phyloP scores from a whole-genome alignment of 2,797 vertebrate species.

The Argentina silus region DNA sequence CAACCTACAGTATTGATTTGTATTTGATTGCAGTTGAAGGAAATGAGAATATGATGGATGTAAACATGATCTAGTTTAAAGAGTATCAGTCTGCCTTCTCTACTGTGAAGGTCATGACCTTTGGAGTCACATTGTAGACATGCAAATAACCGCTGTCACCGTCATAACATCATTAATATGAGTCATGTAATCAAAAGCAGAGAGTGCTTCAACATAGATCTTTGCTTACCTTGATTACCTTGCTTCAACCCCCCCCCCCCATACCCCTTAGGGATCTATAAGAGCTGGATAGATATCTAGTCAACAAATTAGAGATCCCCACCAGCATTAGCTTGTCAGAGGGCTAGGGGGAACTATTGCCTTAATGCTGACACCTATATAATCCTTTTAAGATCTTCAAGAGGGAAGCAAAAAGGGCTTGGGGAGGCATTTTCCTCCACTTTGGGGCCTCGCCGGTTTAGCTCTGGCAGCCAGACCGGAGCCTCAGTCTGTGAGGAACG shows the following conservation, averaged over 20 bases:
- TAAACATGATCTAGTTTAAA: not conserved
- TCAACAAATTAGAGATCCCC: conserved; percentile 68
- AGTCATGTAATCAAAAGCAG: conserved; percentile 28
- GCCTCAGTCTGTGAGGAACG: not conserved
- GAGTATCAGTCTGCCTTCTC: not conserved
- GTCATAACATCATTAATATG: conserved; percentile 27
- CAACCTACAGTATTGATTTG: conserved; percentile 49
- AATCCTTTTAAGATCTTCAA: conserved; percentile 38
- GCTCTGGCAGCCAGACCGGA: not conserved
- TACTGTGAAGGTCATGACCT: too few species aligned
- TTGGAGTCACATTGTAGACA: too few species aligned
- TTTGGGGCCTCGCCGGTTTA: not conserved
- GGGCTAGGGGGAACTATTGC: conserved; percentile 34
- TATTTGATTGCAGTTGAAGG: conserved; percentile 5
- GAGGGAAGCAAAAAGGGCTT: conserved; percentile 25
- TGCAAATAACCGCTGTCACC: too few species aligned
- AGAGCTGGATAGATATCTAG: conserved; percentile 37
- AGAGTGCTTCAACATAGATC: conserved; percentile 40
- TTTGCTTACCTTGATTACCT: conserved; percentile 12
- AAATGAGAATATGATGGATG: too few species aligned
- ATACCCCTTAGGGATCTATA: conserved; percentile 31
- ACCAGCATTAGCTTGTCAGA: conserved; percentile 42
- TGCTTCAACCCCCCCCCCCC: not conserved
- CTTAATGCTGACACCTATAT: conserved; percentile 56
- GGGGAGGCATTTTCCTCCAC: not conserved